Percentiles rank a stretch among this genome's conserved stretches.
Evolutionary conservation across 30 jellyfish, hydroid and myxozoan genomes (phyloP).

Genomic region (Mastigias papua): DNA sequence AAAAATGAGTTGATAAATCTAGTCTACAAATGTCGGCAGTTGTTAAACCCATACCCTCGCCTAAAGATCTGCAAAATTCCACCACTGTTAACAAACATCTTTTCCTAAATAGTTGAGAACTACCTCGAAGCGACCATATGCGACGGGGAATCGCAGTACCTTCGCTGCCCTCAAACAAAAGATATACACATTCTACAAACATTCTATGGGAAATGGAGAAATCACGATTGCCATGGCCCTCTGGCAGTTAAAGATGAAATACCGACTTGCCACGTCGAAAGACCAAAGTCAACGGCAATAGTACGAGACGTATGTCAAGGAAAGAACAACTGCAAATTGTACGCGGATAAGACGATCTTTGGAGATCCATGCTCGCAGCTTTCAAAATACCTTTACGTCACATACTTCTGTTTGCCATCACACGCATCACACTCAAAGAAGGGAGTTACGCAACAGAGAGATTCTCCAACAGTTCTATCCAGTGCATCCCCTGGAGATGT

Average conservation of each 20-base stretch:
- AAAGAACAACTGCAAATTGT: constrained; percentile 79
- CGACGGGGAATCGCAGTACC: constrained; percentile 76
- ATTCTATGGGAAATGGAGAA: constrained; percentile 97
- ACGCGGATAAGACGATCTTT: constrained; percentile 85
- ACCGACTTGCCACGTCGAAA: constrained; percentile 87
- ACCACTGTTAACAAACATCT: not conserved
- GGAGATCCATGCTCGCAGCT: constrained; percentile 94
- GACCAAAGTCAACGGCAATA: constrained; percentile 87
- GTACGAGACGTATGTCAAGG: constrained; percentile 95
- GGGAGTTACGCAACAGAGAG: not conserved
- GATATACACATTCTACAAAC: constrained; percentile 91
- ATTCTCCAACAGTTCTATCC: not conserved
- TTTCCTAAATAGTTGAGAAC: constrained; percentile 62
- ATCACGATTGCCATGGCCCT: constrained; percentile 95
- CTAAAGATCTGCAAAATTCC: not conserved
- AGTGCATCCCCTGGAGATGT: constrained; percentile 42
- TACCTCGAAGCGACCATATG: constrained; percentile 88
- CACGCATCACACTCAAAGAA: constrained; percentile 69
- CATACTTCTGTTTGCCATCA: constrained; percentile 91
- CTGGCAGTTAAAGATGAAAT: constrained; percentile 80
- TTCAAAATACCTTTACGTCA: constrained; percentile 87
- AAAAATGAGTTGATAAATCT: no score
- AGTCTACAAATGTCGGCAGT: no score
- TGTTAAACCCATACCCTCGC: no score
- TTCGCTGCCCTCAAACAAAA: constrained; percentile 84